Percentiles rank a stretch among this genome's conserved stretches.
phyloP scores from a whole-genome alignment of 2,888 invertebrate species.

The Mamestra brassicae region DNA sequence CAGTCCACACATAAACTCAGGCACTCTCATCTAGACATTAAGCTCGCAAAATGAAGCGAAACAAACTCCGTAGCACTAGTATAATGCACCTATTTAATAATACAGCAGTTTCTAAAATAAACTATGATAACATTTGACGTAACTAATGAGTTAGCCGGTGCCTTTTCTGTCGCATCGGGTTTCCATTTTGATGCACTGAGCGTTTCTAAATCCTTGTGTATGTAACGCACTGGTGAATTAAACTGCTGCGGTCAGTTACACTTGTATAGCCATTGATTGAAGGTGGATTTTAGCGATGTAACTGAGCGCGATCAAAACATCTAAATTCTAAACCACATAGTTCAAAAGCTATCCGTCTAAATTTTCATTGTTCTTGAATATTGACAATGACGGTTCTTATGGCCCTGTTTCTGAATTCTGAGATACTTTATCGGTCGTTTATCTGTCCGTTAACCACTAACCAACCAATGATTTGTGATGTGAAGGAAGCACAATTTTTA shows the following conservation, averaged over 20 bases:
- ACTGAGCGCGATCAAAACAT: too few relatives aligned
- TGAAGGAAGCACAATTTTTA: not conserved
- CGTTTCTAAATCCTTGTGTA: slow-evolving; percentile 71
- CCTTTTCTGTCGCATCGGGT: slow-evolving; percentile 73
- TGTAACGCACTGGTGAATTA: slow-evolving; percentile 22
- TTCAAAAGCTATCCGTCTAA: too few relatives aligned
- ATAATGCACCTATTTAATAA: slow-evolving; percentile 17
- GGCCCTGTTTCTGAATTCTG: too few relatives aligned
- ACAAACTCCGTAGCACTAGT: not conserved
- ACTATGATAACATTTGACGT: slow-evolving; percentile 64
- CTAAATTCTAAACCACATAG: too few relatives aligned
- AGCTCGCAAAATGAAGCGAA: not conserved
- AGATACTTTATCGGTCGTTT: too few relatives aligned
- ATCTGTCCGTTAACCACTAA: too few relatives aligned
- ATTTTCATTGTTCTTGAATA: too few relatives aligned
- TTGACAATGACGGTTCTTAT: too few relatives aligned
- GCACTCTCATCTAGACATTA: not conserved
- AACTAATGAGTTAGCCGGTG: slow-evolving; percentile 72
- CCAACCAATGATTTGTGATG: too few relatives aligned
- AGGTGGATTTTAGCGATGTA: too few relatives aligned
- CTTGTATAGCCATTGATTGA: too few relatives aligned
- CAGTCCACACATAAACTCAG: not conserved
- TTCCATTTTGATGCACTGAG: slow-evolving; percentile 68
- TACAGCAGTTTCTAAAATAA: slow-evolving; percentile 36
- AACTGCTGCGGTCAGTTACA: not conserved